Evolutionary conservation across 2,113 vertebrate genomes (phyloP).

Genomic region (Prolemur simus): DNA sequence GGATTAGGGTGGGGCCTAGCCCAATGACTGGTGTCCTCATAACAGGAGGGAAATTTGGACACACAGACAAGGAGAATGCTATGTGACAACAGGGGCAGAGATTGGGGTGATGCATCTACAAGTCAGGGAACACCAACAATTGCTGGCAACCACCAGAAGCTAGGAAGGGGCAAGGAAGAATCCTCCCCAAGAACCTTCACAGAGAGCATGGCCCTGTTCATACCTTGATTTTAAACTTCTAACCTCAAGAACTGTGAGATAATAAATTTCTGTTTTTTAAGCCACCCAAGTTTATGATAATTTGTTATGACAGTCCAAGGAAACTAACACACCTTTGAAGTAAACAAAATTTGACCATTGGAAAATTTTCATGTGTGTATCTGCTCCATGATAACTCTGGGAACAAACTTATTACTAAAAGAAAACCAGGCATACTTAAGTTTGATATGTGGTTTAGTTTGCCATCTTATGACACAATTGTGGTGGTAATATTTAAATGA

Average conservation of each 20-base stretch:
- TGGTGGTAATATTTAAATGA: conserved; percentile 18
- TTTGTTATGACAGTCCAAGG: not conserved
- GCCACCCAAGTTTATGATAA: not conserved
- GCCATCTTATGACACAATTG: not conserved
- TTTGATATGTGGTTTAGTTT: not conserved
- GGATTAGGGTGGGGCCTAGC: not conserved
- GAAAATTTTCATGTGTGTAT: not conserved
- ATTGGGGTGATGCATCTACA: not conserved
- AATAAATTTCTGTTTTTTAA: not conserved
- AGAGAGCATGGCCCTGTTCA: not conserved
- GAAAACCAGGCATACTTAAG: not conserved
- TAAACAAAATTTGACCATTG: not conserved
- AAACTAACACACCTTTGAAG: not conserved
- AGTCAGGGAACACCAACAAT: not conserved
- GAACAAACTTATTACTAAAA: not conserved
- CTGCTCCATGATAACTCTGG: not conserved
- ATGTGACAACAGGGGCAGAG: not conserved
- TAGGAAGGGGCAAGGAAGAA: not conserved
- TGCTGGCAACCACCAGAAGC: not conserved
- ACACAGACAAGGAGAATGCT: not conserved
- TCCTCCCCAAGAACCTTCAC: not conserved
- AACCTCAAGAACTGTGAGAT: not conserved
- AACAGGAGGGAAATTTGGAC: not conserved
- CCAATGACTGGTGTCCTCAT: not conserved
- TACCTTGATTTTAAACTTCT: not conserved